These are phyloP conservation scores for Circaetus cinerascens DNA, from an alignment of 2,113 vertebrate genomes.

Conservation along the genomic window DNA sequence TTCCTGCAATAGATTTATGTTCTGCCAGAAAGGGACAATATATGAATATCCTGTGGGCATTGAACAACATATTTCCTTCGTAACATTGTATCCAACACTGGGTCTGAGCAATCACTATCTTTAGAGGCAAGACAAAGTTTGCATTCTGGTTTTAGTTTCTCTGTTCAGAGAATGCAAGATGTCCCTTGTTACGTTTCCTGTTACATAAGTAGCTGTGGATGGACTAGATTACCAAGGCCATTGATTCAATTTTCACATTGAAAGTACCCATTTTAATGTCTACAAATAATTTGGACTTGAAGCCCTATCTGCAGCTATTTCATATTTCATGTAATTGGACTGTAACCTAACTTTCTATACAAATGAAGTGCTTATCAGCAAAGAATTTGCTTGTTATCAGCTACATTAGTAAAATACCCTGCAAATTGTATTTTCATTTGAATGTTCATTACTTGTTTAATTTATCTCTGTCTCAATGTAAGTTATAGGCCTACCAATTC, in stretches of 20 bases:
- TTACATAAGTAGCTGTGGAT: background rate
- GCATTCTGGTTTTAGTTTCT: background rate
- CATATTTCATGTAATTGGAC: background rate
- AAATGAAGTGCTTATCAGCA: background rate
- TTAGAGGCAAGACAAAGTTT: background rate
- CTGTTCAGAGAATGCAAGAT: background rate
- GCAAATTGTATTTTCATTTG: background rate
- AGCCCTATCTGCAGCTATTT: background rate
- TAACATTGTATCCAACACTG: background rate
- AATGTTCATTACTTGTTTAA: background rate
- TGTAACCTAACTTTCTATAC: background rate
- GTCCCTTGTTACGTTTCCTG: background rate
- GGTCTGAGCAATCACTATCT: background rate
- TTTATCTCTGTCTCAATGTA: background rate
- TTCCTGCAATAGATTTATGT: too few species aligned
- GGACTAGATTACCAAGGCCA: background rate
- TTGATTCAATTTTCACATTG: background rate
- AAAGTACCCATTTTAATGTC: background rate
- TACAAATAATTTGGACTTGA: background rate
- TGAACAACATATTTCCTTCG: too few species aligned
- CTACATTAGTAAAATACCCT: background rate
- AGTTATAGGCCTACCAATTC: background rate
- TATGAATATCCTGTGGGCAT: too few species aligned
- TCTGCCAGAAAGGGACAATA: too few species aligned
- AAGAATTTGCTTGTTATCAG: background rate